These are phyloP conservation scores for Cardinalis cardinalis DNA, from an alignment of 2,113 vertebrate genomes.

Conservation along the genomic window DNA sequence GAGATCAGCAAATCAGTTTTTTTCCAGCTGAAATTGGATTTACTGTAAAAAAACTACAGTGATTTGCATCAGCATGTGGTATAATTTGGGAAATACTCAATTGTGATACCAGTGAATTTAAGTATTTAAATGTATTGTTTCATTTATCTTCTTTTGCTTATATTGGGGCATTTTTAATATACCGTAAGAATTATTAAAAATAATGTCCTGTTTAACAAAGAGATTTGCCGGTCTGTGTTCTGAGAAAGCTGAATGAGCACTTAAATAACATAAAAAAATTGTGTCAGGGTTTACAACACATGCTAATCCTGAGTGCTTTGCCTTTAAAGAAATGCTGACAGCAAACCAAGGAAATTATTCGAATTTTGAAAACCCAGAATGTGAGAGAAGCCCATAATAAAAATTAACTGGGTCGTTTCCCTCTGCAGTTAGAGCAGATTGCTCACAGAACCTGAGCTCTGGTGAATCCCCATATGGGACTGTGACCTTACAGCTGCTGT, in stretches of 20 bases:
- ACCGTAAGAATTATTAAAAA: neutral
- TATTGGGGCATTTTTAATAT: neutral
- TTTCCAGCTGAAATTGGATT: neutral
- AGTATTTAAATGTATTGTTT: neutral
- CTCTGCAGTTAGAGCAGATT: neutral
- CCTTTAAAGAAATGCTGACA: neutral
- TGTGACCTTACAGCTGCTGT: neutral
- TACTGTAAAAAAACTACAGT: neutral
- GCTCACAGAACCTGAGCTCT: neutral
- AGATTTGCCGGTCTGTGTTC: neutral
- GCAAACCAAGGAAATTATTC: neutral
- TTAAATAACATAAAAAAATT: neutral
- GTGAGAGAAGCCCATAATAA: neutral
- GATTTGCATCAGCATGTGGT: neutral
- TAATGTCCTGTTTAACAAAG: neutral
- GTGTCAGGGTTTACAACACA: fast-evolving
- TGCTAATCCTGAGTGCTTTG: neutral
- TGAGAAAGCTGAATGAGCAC: neutral
- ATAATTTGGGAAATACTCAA: neutral
- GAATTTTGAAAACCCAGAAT: neutral
- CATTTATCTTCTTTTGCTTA: neutral
- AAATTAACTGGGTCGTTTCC: neutral
- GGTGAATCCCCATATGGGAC: neutral
- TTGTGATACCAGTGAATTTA: neutral
- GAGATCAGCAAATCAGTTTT: neutral